A percentile compares a stretch with the other conserved stretches of the same genome.
Evolutionary conservation across 2,888 invertebrate species (phyloP).

Genomic region (Drosophila parthenogenetica): DNA sequence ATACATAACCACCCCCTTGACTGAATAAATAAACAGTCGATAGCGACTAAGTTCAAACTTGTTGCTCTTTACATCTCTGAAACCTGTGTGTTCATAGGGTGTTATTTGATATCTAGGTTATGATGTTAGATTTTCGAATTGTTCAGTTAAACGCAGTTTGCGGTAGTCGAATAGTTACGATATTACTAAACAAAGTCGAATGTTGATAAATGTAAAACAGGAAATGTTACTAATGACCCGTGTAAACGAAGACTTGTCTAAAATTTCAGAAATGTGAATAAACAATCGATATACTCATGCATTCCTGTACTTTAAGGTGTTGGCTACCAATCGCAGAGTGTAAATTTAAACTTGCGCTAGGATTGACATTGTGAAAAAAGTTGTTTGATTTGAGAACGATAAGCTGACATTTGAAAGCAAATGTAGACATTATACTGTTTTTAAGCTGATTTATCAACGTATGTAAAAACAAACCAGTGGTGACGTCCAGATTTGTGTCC

Average conservation of each 20-base stretch:
- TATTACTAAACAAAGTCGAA: no score
- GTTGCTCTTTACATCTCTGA: no score
- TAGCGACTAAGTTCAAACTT: no score
- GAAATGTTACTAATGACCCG: background rate
- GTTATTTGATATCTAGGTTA: no score
- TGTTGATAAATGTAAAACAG: no score
- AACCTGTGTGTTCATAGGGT: no score
- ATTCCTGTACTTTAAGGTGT: slow-evolving; percentile 60
- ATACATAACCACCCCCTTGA: no score
- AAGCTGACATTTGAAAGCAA: slow-evolving; percentile 35
- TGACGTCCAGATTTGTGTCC: slow-evolving; percentile 46
- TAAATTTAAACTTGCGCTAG: slow-evolving; percentile 63
- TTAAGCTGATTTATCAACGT: slow-evolving; percentile 10
- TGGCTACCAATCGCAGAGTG: slow-evolving; percentile 77
- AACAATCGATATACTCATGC: slow-evolving; percentile 34
- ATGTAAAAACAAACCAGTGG: slow-evolving; percentile 13
- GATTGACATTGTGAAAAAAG: slow-evolving; percentile 59
- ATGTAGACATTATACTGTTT: slow-evolving; percentile 9
- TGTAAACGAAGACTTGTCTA: background rate
- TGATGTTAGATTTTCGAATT: no score
- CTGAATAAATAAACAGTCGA: no score
- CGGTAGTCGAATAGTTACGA: no score
- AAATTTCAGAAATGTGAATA: background rate
- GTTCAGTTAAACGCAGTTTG: no score
- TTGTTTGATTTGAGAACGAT: slow-evolving; percentile 21